A percentile compares a stretch with the other conserved stretches of the same genome.
These are phyloP conservation scores for Tachycineta bicolor DNA, from an alignment of 2,113 vertebrate genomes.

Conservation along the genomic window DNA sequence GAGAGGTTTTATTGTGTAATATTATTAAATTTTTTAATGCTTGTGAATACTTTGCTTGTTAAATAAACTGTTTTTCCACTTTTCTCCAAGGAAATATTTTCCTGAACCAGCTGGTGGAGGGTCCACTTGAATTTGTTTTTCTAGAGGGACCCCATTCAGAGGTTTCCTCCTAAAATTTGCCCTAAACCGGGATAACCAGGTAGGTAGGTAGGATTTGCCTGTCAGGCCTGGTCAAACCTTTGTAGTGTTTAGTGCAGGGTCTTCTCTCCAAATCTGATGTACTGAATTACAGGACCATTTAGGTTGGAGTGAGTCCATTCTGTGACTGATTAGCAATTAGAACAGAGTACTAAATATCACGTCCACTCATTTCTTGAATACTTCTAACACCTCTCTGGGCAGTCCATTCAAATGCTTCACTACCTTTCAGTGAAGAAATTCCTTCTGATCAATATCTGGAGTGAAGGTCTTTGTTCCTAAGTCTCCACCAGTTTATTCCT, in stretches of 20 bases:
- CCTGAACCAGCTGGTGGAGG: background rate
- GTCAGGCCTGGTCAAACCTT: background rate
- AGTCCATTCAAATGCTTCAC: background rate
- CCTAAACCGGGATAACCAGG: background rate
- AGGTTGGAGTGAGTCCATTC: background rate
- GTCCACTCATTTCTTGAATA: background rate
- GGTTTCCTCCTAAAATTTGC: background rate
- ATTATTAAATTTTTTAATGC: background rate
- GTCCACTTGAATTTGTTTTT: background rate
- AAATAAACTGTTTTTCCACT: background rate
- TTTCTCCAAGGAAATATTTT: background rate
- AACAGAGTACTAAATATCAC: background rate
- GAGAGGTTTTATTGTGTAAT: background rate
- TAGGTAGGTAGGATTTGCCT: background rate
- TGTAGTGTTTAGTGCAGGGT: rapidly evolving
- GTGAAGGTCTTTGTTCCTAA: rapidly evolving
- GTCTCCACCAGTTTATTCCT: background rate
- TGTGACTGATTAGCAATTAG: background rate
- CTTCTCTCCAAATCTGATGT: background rate
- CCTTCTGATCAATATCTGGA: background rate
- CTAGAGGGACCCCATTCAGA: background rate
- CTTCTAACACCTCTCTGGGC: background rate
- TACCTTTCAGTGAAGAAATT: background rate
- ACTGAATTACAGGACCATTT: background rate
- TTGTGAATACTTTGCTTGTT: background rate